Base-by-base conservation (phyloP, 2,888 invertebrate genomes). In the Argyresthia albistria region DNA sequence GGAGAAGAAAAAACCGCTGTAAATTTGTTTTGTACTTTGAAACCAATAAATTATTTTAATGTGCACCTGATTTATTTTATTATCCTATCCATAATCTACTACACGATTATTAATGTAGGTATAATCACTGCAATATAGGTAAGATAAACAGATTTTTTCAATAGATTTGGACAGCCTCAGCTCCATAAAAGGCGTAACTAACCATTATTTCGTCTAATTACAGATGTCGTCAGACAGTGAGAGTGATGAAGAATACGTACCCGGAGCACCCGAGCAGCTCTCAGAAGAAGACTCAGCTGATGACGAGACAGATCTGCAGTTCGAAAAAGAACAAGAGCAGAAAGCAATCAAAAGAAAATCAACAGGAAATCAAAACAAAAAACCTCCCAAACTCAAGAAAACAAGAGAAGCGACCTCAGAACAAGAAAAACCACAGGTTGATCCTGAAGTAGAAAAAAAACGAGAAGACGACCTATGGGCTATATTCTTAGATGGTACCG, bases 231-330 rank as follows among this genome's bases (percentile, higher is more conserved):
- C 92, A 11, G 93, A 91, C 53, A 92, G 93, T 59, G 94, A 95
- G 58, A 94, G 93, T 70, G 95, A 95, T 71, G 93, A 93, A 59
- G 95, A 95, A 67, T 95, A 93, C 69, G 88, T 92, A 56, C 93
- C 93, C 35, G 91, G 90, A 58, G 90, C 86, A 57, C 90, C 89
- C 51, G 91, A 91, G 66, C 80, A 89, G 57, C 79, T 90, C 8
- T 93, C 93, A 0, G 93, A 93, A 75, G 91, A 90, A 59, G 92
- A 91, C 52, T 92, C 92, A 0, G 91, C 90, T 1, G 90, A 91
- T 59, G 87, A 83, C 37, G 91, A 91, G 63, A 91, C 90, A 53
- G 89, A 89, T 15, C 63, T 82, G 56, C 88, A 89, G 49, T 90
- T 88, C 59, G 84, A 89, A 59, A 89, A 89, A 46, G 88, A 88